Evolutionary conservation across 1,140 invertebrate species (phyloP).

Genomic region (Solenopsis invicta): DNA sequence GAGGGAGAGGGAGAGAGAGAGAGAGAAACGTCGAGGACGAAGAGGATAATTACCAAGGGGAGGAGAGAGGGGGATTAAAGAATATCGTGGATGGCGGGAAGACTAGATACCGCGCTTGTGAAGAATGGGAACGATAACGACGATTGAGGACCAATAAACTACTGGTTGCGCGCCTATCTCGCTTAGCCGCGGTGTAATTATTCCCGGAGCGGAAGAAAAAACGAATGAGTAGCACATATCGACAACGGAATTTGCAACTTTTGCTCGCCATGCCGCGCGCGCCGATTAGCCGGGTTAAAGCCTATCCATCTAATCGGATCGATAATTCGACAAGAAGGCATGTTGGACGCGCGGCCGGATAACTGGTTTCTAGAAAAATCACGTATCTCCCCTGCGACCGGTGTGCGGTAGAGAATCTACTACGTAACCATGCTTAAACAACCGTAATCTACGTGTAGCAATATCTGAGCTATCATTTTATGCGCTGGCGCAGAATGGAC

Average conservation of each 20-base stretch:
- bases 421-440: conserved; percentile 37
- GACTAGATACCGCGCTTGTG: conserved; percentile 66
- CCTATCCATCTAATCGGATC: conserved; percentile 49
- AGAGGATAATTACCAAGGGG: conserved; percentile 66
- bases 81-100: conserved; percentile 54
- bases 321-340: conserved; percentile 57
- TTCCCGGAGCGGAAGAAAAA: conserved; percentile 56
- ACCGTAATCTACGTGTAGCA: conserved; percentile 39
- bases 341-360: conserved; percentile 39
- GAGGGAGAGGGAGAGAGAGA: conserved; percentile 27
- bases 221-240: conserved; percentile 39
- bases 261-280: conserved; percentile 6
- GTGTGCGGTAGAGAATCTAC: conserved; percentile 16
- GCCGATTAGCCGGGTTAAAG: conserved; percentile 39
- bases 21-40: conserved; percentile 22
- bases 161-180: conserved; percentile 62
- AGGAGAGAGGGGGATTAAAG: neutral
- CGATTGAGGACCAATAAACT: conserved; percentile 66
- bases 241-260: conserved; percentile 45
- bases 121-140: conserved; percentile 74
- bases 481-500: conserved; percentile 4
- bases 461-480: conserved; percentile 50
- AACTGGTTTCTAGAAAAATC: conserved; percentile 57
- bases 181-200: conserved; percentile 66
- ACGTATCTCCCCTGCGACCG: neutral